phyloP scores from a whole-genome alignment of 2,797 vertebrate species.

The Coendou prehensilis region DNA sequence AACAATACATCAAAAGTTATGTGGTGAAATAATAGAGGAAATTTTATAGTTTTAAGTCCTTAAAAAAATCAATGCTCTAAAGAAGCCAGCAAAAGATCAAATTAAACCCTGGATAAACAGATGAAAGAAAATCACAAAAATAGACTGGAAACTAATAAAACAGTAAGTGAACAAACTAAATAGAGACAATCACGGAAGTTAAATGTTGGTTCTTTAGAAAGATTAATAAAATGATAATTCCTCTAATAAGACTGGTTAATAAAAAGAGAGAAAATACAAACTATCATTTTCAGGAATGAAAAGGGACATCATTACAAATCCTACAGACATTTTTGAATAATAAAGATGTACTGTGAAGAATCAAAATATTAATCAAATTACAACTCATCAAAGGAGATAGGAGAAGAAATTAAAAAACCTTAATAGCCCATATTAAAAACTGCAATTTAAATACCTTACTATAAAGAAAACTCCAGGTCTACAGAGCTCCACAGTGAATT shows the following conservation, averaged over 20 bases:
- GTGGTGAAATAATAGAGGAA: constrained; percentile 25
- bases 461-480: constrained; percentile 13
- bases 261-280: constrained; percentile 18
- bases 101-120: constrained; percentile 10
- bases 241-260: constrained; percentile 23
- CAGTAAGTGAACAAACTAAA: not conserved
- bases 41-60: constrained; percentile 22
- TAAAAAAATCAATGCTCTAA: not conserved
- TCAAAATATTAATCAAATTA: constrained; percentile 9
- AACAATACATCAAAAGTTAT: not conserved
- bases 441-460: not conserved
- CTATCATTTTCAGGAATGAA: constrained; percentile 20
- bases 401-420: constrained; percentile 34
- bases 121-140: constrained; percentile 53
- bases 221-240: constrained; percentile 38
- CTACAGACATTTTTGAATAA: not conserved
- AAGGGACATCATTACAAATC: not conserved
- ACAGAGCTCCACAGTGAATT: constrained; percentile 8
- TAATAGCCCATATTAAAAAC: constrained; percentile 42
- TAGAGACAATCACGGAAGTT: not conserved
- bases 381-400: not conserved
- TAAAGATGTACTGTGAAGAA: not conserved
- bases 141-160: constrained; percentile 35
- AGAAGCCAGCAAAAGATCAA: constrained; percentile 8
- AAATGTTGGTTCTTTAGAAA: constrained; percentile 37